phyloP scores from a whole-genome alignment of 1,140 invertebrate genomes.

The Bombus confusus region DNA sequence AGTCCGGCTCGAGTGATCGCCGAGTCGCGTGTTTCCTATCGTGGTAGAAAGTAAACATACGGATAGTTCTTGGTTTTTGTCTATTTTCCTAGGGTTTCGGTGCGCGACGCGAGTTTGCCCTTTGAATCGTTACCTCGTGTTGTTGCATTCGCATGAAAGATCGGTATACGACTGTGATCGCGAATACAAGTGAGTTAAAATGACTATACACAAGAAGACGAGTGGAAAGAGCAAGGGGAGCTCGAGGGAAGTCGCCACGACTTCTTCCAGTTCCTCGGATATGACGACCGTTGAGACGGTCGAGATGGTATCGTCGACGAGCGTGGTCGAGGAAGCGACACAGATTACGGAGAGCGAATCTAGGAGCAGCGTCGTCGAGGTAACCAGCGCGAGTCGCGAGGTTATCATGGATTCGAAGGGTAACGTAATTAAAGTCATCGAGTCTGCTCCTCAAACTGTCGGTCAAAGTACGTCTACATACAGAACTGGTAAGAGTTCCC shows the following conservation, averaged over 20 bases:
- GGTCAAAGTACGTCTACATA: slow-evolving; percentile 48
- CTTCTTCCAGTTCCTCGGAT: slow-evolving; percentile 50
- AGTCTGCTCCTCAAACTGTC: slow-evolving; percentile 58
- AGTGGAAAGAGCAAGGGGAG: slow-evolving; percentile 58
- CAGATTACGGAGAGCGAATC: slow-evolving; percentile 68
- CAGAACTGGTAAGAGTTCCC: slow-evolving; percentile 54
- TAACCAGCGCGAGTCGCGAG: slow-evolving; percentile 72
- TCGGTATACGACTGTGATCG: background rate
- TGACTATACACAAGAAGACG: slow-evolving; percentile 61
- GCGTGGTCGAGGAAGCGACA: slow-evolving; percentile 72
- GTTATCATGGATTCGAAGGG: slow-evolving; percentile 76
- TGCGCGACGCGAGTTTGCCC: background rate
- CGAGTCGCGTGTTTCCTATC: background rate
- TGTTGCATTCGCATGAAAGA: slow-evolving; percentile 5
- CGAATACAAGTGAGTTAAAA: slow-evolving; percentile 11
- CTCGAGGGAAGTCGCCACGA: slow-evolving; percentile 52
- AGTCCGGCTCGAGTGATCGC: slow-evolving; percentile 34
- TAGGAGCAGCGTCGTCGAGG: slow-evolving; percentile 70
- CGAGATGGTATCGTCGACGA: slow-evolving; percentile 71
- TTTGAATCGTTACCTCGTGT: background rate
- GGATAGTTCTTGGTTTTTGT: background rate
- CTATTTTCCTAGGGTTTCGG: background rate
- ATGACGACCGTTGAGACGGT: slow-evolving; percentile 54
- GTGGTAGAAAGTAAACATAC: slow-evolving; percentile 11
- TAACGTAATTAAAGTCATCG: slow-evolving; percentile 74